Evolutionary conservation across 2,888 invertebrate species (phyloP).

Genomic region (Eristalis tenax): DNA sequence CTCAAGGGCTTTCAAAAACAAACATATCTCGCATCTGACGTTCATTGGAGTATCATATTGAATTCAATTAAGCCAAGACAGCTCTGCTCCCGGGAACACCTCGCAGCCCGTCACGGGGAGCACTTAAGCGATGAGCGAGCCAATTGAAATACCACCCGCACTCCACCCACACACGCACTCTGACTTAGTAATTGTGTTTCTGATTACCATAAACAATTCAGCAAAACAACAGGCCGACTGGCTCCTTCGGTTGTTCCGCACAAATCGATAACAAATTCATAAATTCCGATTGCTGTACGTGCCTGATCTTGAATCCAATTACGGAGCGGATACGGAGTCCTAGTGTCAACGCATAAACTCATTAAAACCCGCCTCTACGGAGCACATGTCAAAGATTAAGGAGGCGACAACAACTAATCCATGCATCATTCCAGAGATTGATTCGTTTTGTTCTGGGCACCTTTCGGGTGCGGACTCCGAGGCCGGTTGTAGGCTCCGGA

Average conservation of each 20-base stretch:
- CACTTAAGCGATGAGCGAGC: neutral
- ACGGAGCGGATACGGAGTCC: slow-evolving; percentile 30
- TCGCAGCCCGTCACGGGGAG: neutral
- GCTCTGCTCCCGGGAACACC: neutral
- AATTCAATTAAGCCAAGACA: neutral
- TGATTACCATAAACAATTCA: slow-evolving; percentile 3
- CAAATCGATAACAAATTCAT: slow-evolving; percentile 30
- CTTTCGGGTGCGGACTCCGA: neutral
- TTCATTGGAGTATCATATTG: neutral
- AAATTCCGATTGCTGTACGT: slow-evolving; percentile 9
- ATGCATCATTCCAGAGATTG: neutral
- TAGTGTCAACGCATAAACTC: slow-evolving; percentile 55
- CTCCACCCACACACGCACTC: neutral
- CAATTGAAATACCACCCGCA: neutral
- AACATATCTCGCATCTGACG: neutral
- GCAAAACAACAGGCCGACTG: neutral
- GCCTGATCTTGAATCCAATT: slow-evolving; percentile 45
- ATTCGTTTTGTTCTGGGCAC: neutral
- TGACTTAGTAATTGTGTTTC: slow-evolving; percentile 15
- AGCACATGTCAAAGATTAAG: neutral
- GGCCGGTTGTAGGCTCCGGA: neutral
- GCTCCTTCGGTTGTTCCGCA: neutral
- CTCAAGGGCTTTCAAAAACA: neutral
- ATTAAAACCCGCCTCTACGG: slow-evolving; percentile 21
- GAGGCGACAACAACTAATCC: slow-evolving; percentile 2